These are phyloP conservation scores for Acanthiza pusilla DNA, from an alignment of 2,797 vertebrate species.

Conservation along the genomic window DNA sequence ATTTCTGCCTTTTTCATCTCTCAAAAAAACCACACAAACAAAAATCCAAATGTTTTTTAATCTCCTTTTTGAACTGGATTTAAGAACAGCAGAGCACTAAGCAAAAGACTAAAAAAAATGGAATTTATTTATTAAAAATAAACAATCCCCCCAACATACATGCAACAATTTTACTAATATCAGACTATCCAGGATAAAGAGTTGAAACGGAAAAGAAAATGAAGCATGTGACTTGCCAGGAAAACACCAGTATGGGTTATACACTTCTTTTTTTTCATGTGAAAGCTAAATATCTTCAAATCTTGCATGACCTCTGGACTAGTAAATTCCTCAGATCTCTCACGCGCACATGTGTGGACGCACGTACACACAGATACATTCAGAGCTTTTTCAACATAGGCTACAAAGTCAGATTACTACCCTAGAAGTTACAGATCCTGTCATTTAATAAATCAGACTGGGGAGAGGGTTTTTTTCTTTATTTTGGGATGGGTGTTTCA, in stretches of 20 bases:
- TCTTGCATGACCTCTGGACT: background rate
- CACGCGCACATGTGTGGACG: rapidly evolving
- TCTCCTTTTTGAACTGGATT: background rate
- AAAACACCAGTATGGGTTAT: background rate
- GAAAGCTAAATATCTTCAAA: background rate
- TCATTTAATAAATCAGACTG: background rate
- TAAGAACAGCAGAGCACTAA: background rate
- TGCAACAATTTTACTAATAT: background rate
- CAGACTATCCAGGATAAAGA: background rate
- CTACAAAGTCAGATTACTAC: background rate
- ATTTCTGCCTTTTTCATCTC: background rate
- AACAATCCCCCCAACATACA: rapidly evolving
- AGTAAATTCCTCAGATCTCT: background rate
- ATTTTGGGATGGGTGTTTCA: background rate
- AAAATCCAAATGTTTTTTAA: background rate
- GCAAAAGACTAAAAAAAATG: background rate
- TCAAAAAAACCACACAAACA: background rate
- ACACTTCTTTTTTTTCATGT: rapidly evolving
- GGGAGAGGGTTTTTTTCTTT: background rate
- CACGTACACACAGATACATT: rapidly evolving
- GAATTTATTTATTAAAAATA: background rate
- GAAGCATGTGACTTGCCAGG: background rate
- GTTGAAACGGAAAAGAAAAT: background rate
- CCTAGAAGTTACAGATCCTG: background rate
- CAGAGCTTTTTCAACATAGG: background rate